Base-by-base conservation (phyloP, 1,140 invertebrate species). In the Calephelis virginiensis region DNA sequence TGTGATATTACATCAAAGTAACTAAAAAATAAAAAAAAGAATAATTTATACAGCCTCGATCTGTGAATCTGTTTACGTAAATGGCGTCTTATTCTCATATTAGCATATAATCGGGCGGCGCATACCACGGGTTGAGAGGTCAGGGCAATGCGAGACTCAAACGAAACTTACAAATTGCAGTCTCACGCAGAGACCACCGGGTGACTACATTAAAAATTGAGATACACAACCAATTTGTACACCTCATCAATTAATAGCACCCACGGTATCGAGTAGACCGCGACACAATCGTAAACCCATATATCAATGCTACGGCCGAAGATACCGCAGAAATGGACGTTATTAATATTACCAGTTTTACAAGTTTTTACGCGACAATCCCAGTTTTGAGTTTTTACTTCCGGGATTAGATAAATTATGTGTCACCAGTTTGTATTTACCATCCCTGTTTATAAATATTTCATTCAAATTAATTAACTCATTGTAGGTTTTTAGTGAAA, bases 51-150 rank as follows among this genome's bases (percentile, higher is more conserved):
- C n/a, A 17, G 63, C 11, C 6, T 53, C 63, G 53, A 65, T 64
- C 12, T 64, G 63, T 63, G 40, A 59, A 56, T 45, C 38, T 14
- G 50, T 73, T 73, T 76, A 69, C 72, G 72, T 74, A 72, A 77
- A 72, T 67, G 72, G 67, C 64, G 67, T 69, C 70, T 77, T 80
- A 78, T 75, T 72, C 72, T 66, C 59, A 68, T 76, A 83, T 83
- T 82, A 85, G 78, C 82, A 83, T 83, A 82, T 82, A 83, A 85
- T 81, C 77, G 76, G 69, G 14, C 66, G 49, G 59, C 63, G 67
- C 72, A 71, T 74, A 53, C 70, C 72, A 60, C 62, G 56, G 63
- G 81, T 76, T 78, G 69, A 75, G 47, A 76, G 80, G 81, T 79
- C 77, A 71, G 69, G 63, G 64, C 67, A 66, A 56, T 49, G 61